A percentile compares a stretch with the other conserved stretches of the same genome.
Evolutionary conservation across 2,113 vertebrate species (phyloP).

Genomic region (Psittacula cyanocephala): DNA sequence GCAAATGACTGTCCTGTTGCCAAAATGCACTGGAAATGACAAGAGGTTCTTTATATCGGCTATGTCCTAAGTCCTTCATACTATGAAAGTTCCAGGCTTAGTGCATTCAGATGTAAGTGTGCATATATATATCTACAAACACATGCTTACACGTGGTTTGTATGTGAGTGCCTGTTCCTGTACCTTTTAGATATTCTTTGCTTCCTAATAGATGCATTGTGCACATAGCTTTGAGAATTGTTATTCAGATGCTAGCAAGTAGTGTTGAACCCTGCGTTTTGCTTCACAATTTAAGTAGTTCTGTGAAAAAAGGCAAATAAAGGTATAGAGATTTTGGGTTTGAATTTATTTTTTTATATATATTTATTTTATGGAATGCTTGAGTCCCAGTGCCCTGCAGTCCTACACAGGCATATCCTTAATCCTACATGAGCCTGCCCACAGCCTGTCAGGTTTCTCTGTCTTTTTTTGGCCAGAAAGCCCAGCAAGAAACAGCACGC

Average conservation of each 20-base stretch:
- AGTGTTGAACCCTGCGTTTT: background rate
- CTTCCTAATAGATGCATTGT: background rate
- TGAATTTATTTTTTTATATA: background rate
- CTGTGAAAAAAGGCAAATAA: background rate
- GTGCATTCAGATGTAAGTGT: background rate
- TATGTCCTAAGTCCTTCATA: background rate
- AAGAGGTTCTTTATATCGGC: background rate
- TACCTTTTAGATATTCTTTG: background rate
- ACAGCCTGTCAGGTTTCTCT: background rate
- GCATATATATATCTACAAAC: background rate
- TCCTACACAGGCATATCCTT: background rate
- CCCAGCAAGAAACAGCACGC: background rate
- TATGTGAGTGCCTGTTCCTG: fast-evolving
- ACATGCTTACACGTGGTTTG: fast-evolving
- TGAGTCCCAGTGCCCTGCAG: background rate
- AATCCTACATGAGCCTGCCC: background rate
- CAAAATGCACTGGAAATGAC: background rate
- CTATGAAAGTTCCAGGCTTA: background rate
- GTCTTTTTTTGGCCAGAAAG: background rate
- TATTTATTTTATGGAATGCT: background rate
- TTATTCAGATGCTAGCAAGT: background rate
- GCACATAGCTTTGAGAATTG: background rate
- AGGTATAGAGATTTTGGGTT: background rate
- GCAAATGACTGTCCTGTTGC: background rate
- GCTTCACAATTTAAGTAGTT: background rate